A percentile compares a stretch with the other conserved stretches of the same genome.
phyloP scores from a whole-genome alignment of 2,113 vertebrate genomes.

The Calypte anna region DNA sequence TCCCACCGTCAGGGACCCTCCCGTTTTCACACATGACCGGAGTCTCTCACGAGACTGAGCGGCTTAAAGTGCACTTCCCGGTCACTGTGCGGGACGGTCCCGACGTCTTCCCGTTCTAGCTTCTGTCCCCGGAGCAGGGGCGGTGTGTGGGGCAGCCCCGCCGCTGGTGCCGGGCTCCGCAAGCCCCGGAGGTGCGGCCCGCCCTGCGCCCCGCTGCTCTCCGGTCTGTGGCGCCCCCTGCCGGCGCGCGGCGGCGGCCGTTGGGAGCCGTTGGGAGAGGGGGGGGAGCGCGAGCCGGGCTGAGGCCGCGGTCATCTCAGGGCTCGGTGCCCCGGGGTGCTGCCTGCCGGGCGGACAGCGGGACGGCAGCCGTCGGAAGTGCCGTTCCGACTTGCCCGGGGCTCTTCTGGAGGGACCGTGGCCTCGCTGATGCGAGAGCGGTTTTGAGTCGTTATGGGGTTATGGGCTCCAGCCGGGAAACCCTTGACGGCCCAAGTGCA shows the following conservation, averaged over 20 bases:
- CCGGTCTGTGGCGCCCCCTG: neutral
- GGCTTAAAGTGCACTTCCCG: too few species aligned
- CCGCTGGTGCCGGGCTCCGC: too few species aligned
- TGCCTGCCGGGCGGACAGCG: too few species aligned
- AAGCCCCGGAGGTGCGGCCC: neutral
- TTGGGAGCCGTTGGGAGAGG: too few species aligned
- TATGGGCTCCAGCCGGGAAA: neutral
- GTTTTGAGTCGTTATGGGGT: neutral
- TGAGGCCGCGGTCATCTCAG: too few species aligned
- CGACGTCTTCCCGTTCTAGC: too few species aligned
- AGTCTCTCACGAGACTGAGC: too few species aligned
- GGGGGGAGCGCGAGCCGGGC: too few species aligned
- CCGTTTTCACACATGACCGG: neutral
- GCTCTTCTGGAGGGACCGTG: neutral
- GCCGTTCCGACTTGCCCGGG: neutral
- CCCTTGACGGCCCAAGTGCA: neutral
- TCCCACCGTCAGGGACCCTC: neutral
- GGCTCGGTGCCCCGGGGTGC: too few species aligned
- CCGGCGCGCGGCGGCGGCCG: neutral
- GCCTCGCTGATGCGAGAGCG: neutral
- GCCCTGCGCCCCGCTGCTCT: neutral
- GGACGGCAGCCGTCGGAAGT: neutral
- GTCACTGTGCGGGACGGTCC: too few species aligned
- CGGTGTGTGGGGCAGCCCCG: too few species aligned
- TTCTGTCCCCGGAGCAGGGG: too few species aligned